phyloP scores from a whole-genome alignment of 1,140 invertebrate species.

The Psix sp. region DNA sequence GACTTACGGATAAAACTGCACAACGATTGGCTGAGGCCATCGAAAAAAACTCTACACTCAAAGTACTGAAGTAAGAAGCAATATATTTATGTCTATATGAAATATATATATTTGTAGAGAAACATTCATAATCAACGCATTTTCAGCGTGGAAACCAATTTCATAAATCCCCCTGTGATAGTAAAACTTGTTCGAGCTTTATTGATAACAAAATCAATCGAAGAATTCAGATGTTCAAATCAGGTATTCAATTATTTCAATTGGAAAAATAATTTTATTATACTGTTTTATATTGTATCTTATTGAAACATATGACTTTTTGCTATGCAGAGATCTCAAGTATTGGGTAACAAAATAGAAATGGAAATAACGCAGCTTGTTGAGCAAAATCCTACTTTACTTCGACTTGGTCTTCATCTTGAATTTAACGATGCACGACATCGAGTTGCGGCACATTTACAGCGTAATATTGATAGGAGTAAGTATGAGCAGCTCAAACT shows the following conservation, averaged over 20 bases:
- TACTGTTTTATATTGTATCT: not conserved
- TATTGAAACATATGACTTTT: not conserved
- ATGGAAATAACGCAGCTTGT: slow-evolving; percentile 97
- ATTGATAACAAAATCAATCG: slow-evolving; percentile 89
- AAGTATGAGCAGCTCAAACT: slow-evolving; percentile 77
- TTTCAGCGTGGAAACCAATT: slow-evolving; percentile 94
- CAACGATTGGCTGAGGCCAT: slow-evolving; percentile 90
- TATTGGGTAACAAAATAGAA: slow-evolving; percentile 97
- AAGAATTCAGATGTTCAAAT: slow-evolving; percentile 96
- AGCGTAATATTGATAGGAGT: slow-evolving; percentile 98
- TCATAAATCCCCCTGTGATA: slow-evolving; percentile 90
- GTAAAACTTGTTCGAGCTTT: slow-evolving; percentile 91
- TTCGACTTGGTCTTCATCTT: slow-evolving; percentile 94
- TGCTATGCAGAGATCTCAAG: slow-evolving; percentile 87
- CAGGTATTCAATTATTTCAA: slow-evolving; percentile 82
- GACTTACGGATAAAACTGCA: slow-evolving; percentile 92
- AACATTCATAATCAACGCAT: too few relatives aligned
- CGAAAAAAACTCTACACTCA: slow-evolving; percentile 90
- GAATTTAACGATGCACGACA: slow-evolving; percentile 97
- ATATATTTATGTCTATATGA: slow-evolving; percentile 7
- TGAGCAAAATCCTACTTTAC: slow-evolving; percentile 93
- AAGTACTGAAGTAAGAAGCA: slow-evolving; percentile 86
- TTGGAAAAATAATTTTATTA: too few relatives aligned
- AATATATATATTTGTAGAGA: too few relatives aligned
- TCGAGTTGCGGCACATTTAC: slow-evolving; percentile 92